Evolutionary conservation across 2,113 vertebrate genomes (phyloP), one percentile per base, ranked within the genome.

Genomic region (Ailuropoda melanoleuca): DNA sequence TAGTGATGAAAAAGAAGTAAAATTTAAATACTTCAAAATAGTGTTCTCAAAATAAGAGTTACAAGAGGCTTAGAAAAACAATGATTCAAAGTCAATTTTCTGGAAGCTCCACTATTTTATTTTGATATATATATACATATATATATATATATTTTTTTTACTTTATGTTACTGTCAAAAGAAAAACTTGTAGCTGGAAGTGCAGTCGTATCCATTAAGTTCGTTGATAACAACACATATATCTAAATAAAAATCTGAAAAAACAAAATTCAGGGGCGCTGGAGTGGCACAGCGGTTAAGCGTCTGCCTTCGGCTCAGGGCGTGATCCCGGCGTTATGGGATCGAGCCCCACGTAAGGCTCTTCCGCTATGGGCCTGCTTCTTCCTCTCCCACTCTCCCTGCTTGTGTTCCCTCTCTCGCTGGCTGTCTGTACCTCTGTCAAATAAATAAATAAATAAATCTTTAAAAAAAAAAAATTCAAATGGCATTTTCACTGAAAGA

Each of bases 41-140:
- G 39, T 77, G 8, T 92, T 97, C 62, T 97, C 53, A 94, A 85
- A 68, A 53, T 48, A 58, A 70, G 48, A 53, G 8, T 95, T 68
- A 56, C 9, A 55, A 64, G 9, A 77, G 26, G 18, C 53, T 80
- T 46, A 83, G 55, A 88, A 85, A 93, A 88, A n/a, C 19, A 64
- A 17, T 48, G 39, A 8, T 80, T 85, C 62, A 80, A 89, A 43
- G 55, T 72, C 6, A 88, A 75, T 43, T 95, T 81, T 43, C 21
- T 48, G 13, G 31, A 88, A n/a, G 39, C 17, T 75, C 11, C 19
- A 88, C 43, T 88, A 23, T 43, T 50, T 62, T 75, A 87, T 66
- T 3, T 13, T 92, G 34, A 56, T 74, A 56, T 43, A 64, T 55
- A n/a, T n/a, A n/a, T n/a, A n/a, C n/a, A 56, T 74, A 56, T 43